phyloP scores from a whole-genome alignment of 92 coral and sea anemone genomes.

The Epizoanthus illoricatus region DNA sequence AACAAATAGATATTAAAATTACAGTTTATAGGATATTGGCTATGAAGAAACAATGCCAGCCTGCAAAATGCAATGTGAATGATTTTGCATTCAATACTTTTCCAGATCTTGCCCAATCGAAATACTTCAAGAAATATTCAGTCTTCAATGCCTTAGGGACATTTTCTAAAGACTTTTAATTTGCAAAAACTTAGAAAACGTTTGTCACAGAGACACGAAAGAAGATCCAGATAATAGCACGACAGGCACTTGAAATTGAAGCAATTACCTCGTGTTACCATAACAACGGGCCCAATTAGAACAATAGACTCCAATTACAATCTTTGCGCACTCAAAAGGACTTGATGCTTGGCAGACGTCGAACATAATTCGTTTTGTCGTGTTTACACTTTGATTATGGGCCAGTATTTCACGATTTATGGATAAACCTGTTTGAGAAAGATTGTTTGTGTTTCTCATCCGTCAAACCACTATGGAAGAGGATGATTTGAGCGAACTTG shows the following conservation, averaged over 20 bases:
- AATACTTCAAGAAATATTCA: too few species aligned
- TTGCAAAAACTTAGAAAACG: neutral
- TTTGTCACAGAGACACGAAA: neutral
- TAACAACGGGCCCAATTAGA: slow-evolving; percentile 26
- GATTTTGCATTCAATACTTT: neutral
- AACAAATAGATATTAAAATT: neutral
- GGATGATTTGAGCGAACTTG: slow-evolving; percentile 30
- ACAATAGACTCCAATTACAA: slow-evolving; percentile 25
- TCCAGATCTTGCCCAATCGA: too few species aligned
- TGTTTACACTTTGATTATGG: slow-evolving; percentile 11
- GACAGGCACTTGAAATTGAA: neutral
- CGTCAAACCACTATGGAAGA: slow-evolving; percentile 1
- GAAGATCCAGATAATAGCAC: neutral
- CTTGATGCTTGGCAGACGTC: too few species aligned
- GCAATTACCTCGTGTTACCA: slow-evolving; percentile 3
- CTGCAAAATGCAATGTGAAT: neutral
- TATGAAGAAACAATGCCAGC: neutral
- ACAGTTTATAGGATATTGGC: neutral
- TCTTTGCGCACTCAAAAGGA: neutral
- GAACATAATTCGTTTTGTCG: neutral
- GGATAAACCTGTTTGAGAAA: neutral
- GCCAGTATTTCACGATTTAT: slow-evolving; percentile 9
- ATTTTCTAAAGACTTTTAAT: too few species aligned
- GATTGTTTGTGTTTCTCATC: neutral
- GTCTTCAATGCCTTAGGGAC: too few species aligned